phyloP scores from a whole-genome alignment of 1,140 invertebrate genomes.

The Sitophilus oryzae region DNA sequence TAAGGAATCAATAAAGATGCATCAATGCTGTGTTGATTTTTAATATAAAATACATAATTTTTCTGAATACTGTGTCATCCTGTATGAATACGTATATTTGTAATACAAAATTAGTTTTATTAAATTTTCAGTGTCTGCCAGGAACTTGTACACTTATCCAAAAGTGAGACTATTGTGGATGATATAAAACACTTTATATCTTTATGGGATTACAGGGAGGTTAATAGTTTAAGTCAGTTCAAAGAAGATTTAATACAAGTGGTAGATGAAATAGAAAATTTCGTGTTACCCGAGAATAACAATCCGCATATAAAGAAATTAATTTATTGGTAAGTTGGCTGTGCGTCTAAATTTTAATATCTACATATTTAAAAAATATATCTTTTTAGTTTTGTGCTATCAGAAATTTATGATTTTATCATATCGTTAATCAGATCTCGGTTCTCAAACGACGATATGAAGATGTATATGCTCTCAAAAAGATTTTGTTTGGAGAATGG shows the following conservation, averaged over 20 bases:
- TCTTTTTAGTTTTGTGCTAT: slow-evolving; percentile 28
- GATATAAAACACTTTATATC: not conserved
- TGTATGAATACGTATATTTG: too few species aligned
- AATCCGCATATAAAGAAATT: not conserved
- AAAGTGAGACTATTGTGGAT: slow-evolving; percentile 1
- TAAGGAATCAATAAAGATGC: too few species aligned
- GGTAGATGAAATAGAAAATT: not conserved
- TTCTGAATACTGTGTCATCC: too few species aligned
- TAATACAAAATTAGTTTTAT: too few species aligned
- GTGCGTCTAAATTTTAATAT: too few species aligned
- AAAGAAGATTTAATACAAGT: slow-evolving; percentile 9
- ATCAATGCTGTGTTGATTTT: too few species aligned
- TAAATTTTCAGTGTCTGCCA: not conserved
- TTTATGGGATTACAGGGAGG: slow-evolving; percentile 3
- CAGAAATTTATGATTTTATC: slow-evolving; percentile 26
- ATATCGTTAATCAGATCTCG: slow-evolving; percentile 18
- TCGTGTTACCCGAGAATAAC: not conserved
- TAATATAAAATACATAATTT: too few species aligned
- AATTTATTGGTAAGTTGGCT: not conserved
- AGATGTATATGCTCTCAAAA: slow-evolving; percentile 27
- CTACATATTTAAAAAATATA: too few species aligned
- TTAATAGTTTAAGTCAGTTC: not conserved
- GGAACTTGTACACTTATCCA: not conserved
- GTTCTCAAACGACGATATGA: slow-evolving; percentile 23
- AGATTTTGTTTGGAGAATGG: slow-evolving; percentile 25